Conservation (phyloP, 2,888 invertebrate genomes). For the Sinotaia quadrata region DNA sequence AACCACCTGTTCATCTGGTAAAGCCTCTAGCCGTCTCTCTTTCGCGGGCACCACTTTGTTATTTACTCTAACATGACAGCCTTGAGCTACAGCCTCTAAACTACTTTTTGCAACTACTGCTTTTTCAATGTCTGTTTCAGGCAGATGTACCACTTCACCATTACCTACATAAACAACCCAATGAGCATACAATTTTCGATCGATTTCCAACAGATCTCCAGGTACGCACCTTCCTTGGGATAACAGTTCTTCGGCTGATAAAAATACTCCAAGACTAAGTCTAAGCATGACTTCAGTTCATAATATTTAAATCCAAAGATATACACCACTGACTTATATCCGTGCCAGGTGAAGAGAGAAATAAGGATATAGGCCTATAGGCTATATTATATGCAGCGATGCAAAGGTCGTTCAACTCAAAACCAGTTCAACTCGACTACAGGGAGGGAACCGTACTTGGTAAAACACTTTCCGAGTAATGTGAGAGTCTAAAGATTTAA, state of each 20-base stretch:
- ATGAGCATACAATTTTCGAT: slow-evolving; percentile 58
- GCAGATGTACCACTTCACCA: slow-evolving; percentile 42
- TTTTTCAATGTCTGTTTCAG: slow-evolving; percentile 27
- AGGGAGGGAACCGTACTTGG: too few species aligned
- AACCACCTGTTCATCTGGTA: slow-evolving; percentile 46
- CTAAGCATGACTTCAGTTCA: too few species aligned
- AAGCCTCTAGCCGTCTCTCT: slow-evolving; percentile 47
- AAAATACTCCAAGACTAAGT: slow-evolving; percentile 24
- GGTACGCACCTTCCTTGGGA: slow-evolving; percentile 6
- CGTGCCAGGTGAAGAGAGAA: too few species aligned
- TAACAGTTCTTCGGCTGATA: slow-evolving; percentile 16
- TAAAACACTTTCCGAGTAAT: too few species aligned
- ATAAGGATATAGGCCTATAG: too few species aligned
- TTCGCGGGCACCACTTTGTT: slow-evolving; percentile 62
- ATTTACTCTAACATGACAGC: slow-evolving; percentile 59
- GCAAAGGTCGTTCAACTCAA: too few species aligned
- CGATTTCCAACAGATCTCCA: slow-evolving; percentile 63
- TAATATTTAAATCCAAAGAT: too few species aligned
- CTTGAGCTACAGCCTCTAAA: slow-evolving; percentile 48
- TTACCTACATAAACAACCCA: slow-evolving; percentile 63
- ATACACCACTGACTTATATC: too few species aligned
- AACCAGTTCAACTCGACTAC: too few species aligned
- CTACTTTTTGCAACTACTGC: slow-evolving; percentile 45
- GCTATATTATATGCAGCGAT: too few species aligned
- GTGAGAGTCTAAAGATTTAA: too few species aligned